Evolutionary conservation across 2,797 vertebrate species (phyloP), one percentile per base, ranked within the genome.

Genomic region (Hapalemur alaotrensis): DNA sequence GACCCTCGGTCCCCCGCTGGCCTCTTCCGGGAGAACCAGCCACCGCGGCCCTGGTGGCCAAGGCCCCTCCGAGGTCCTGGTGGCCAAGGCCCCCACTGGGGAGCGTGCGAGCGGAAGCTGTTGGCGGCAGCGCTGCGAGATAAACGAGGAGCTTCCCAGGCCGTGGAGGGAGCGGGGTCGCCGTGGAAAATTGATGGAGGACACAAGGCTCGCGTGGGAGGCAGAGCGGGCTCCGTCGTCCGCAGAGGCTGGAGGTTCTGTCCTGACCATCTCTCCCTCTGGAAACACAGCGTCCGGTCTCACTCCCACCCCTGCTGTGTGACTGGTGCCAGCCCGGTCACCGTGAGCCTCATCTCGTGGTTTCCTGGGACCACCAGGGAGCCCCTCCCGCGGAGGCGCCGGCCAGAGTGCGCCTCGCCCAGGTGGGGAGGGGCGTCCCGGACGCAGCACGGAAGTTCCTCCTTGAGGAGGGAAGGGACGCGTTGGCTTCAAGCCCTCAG

Each of bases 11-110:
- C 14, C 17, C 57, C 35, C 41, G 30, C 52, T 30, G 2, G 13
- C 25, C 52, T 30, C 0, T 38, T 7, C 46, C 92, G 1, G n/a
- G 13, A 15, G 54, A 61, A 52, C 61, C 1, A 0, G 65, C 5
- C 5, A 6, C 52, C n/a, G 0, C 25, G 3, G 9, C 14, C 32
- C 69, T 10, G 59, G 38, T 2, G 0, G n/a, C 50, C 4, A 8
- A 22, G 18, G 0, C 0, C 38, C n/a, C 57, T n/a, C n/a, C n/a
- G n/a, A n/a, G 3, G 9, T 10, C 32, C 69, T 10, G 59, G 38
- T 2, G 0, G n/a, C 50, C 4, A 8, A 22, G 18, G 0, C 0
- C 38, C n/a, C 57, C 0, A 0, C 10, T 0, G 13, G 35, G 18
- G 14, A 18, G 6, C 12, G 17, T 14, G 1, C 6, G 0, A 0